Percentiles rank a stretch among this genome's conserved stretches.
Evolutionary conservation across 2,113 vertebrate genomes (phyloP).

Genomic region (Brachypteracias leptosomus): DNA sequence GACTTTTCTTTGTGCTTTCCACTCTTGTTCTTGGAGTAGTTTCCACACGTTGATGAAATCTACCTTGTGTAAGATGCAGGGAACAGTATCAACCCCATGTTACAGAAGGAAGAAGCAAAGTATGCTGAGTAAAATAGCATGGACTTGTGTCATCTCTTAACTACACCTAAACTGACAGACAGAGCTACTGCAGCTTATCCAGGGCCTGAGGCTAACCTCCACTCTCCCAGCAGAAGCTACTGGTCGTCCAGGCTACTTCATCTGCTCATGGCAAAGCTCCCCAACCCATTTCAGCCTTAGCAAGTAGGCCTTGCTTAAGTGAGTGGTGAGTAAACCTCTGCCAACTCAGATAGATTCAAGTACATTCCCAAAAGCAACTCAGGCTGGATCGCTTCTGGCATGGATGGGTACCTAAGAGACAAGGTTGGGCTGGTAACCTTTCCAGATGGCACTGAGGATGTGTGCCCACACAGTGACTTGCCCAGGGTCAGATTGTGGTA

Average conservation of each 20-base stretch:
- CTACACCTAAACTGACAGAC: background rate
- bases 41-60: background rate
- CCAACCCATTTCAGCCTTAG: background rate
- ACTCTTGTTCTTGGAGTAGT: background rate
- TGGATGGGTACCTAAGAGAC: background rate
- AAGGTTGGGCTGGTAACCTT: background rate
- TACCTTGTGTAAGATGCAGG: background rate
- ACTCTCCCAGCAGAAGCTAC: background rate
- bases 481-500: too few relatives aligned
- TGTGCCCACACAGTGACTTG: background rate
- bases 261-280: background rate
- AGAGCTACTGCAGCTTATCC: background rate
- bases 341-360: background rate
- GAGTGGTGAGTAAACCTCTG: background rate
- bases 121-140: fast-evolving
- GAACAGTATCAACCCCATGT: background rate
- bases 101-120: background rate
- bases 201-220: fast-evolving
- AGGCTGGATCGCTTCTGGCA: background rate
- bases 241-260: background rate
- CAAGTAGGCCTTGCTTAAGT: background rate
- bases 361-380: background rate
- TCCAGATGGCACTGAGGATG: background rate
- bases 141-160: background rate
- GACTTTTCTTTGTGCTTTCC: background rate